phyloP scores from a whole-genome alignment of 2,113 vertebrate species.

The Passer montanus region DNA sequence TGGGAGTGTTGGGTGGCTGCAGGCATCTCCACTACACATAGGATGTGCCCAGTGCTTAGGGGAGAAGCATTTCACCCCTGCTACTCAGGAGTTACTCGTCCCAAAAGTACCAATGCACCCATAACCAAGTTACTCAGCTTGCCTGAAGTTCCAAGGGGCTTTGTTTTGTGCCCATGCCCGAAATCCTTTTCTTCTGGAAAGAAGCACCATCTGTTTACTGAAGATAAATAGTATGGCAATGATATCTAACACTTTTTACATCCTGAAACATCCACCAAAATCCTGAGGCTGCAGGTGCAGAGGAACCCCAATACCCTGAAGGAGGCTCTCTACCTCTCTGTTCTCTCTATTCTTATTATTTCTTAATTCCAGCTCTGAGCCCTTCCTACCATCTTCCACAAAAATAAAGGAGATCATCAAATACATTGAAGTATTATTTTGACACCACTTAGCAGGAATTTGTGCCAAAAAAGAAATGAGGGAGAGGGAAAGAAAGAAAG shows the following conservation, averaged over 20 bases:
- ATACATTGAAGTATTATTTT: background rate
- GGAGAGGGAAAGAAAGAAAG: background rate
- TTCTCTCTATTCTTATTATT: background rate
- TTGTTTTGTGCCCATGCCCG: background rate
- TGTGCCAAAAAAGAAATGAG: background rate
- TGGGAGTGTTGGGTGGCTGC: background rate
- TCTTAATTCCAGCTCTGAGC: background rate
- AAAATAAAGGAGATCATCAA: background rate
- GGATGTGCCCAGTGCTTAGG: background rate
- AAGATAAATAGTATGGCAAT: background rate
- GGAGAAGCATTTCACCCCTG: background rate
- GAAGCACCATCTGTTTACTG: background rate
- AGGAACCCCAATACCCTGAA: background rate
- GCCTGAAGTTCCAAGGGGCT: background rate
- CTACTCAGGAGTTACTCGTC: background rate
- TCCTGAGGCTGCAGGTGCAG: background rate
- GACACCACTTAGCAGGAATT: background rate
- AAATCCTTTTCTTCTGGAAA: background rate
- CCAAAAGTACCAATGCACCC: background rate
- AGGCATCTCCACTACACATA: rapidly evolving
- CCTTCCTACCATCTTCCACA: background rate
- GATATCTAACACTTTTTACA: background rate
- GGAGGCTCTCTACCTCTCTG: background rate
- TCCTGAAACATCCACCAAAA: background rate
- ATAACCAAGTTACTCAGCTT: background rate